phyloP scores from a whole-genome alignment of 2,888 invertebrate species.

The Lapara coniferarum region DNA sequence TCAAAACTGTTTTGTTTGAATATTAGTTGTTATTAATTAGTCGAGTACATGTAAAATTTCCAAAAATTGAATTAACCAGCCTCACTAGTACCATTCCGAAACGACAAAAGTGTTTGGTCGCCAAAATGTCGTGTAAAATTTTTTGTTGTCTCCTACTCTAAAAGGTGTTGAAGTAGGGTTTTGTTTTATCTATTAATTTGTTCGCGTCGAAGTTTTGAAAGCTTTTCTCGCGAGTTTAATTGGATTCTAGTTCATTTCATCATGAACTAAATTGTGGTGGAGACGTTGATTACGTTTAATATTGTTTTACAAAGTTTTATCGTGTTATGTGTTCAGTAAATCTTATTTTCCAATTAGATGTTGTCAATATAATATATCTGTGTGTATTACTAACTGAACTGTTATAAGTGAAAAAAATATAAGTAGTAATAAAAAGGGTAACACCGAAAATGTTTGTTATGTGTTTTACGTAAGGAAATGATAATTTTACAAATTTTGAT shows the following conservation, averaged over 20 bases:
- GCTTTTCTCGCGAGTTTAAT: constrained; percentile 12
- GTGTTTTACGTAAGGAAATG: no score
- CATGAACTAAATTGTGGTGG: background rate
- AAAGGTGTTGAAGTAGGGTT: constrained; percentile 7
- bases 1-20: no score
- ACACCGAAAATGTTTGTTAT: no score
- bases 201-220: constrained; percentile 22
- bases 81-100: background rate
- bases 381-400: no score
- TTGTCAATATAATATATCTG: no score
- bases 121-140: background rate
- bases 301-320: background rate
- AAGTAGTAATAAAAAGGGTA: no score
- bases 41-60: no score
- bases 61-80: no score
- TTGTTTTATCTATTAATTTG: constrained; percentile 22
- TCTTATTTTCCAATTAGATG: no score
- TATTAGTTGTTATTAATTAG: no score
- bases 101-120: background rate
- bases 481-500: no score
- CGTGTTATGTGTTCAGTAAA: background rate
- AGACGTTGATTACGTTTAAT: background rate
- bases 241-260: constrained; percentile 11
- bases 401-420: no score
- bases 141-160: background rate